These are phyloP conservation scores for Dermolepida albohirtum DNA, from an alignment of 2,888 invertebrate genomes.

Conservation along the genomic window DNA sequence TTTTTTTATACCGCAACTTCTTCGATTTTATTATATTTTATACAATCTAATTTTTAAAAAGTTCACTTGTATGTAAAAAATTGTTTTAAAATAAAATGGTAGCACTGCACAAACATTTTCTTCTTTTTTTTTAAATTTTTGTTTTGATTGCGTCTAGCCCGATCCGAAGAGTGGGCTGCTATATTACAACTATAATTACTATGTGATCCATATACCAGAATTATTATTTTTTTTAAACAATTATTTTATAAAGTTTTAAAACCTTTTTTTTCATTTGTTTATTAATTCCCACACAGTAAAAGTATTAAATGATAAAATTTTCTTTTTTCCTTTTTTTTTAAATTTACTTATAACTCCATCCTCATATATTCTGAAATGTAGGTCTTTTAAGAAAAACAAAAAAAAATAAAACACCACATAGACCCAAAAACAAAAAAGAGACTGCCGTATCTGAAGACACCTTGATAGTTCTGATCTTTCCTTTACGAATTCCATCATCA, in stretches of 20 bases:
- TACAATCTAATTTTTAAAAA: constrained; percentile 59
- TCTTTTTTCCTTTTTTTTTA: constrained; percentile 24
- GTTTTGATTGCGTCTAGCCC: constrained; percentile 56
- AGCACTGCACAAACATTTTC: constrained; percentile 60
- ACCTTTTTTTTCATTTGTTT: constrained; percentile 48
- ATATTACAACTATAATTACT: constrained; percentile 48
- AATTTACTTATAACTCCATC: constrained; percentile 37
- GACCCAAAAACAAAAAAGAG: constrained; percentile 46
- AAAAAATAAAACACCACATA: constrained; percentile 49
- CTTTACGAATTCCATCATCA: constrained; percentile 34
- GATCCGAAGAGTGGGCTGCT: constrained; percentile 64
- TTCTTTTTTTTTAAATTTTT: constrained; percentile 3
- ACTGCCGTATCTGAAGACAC: constrained; percentile 40
- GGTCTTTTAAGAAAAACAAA: constrained; percentile 31
- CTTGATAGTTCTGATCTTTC: constrained; percentile 24
- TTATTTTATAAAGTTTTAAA: constrained; percentile 42
- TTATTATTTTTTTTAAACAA: constrained; percentile 42
- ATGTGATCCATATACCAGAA: constrained; percentile 62
- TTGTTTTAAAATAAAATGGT: constrained; percentile 57
- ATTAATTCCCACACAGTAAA: constrained; percentile 59
- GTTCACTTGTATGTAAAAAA: constrained; percentile 56
- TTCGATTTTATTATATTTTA: constrained; percentile 52
- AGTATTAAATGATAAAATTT: constrained; percentile 54
- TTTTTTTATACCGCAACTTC: constrained; percentile 28
- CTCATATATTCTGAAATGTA: constrained; percentile 19